Base-by-base conservation (phyloP, 2,113 vertebrate genomes). In the Gadus macrocephalus region DNA sequence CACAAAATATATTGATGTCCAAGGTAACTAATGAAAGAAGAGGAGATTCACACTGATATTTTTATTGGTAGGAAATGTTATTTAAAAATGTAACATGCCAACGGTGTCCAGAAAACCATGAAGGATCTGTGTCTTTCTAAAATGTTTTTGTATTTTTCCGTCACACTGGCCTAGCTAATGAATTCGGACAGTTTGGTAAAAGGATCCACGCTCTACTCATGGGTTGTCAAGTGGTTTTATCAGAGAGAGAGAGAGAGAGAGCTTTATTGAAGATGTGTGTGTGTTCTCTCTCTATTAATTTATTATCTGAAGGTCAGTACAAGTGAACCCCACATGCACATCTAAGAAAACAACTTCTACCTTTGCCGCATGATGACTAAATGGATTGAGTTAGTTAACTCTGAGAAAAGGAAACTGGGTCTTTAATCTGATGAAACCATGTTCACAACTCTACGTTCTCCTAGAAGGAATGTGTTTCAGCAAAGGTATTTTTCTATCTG, bases 401-500 rank as follows among this genome's bases (percentile, higher is more conserved):
- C 31, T 35, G 31, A 35, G 31, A 35, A 35, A 5, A 4, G 4
- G 31, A 35, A 35, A 35, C 31, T 35, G 31, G 6, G 31, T 35
- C 31, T 35, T 4, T 35, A 1, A 35, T 35, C 25, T 35, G 31
- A 49, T 49, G 42, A 49, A 49, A 14, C 9, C 42, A 12, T 9
- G 42, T 49, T 49, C 42, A 49, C 42, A 49, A 2, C 42, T 17
- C 9, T 58, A 17, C 16, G 55, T 58, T 58, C 15, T 3, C 78
- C 68, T 81, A 78, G 69, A 53, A 85, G 79, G 66, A 78, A 67
- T 53, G 77, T 70, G 77, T 77, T 88, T 82, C 83, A 76, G 69
- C 74, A 90, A 74, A 86, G 27, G 77, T 89, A 90, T 90, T 90
- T 89, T 90, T 89, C 64, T 90, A 90, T 81, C 55, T 65, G 62